phyloP scores from a whole-genome alignment of 1,140 invertebrate species.

The Diorhabda carinulata region DNA sequence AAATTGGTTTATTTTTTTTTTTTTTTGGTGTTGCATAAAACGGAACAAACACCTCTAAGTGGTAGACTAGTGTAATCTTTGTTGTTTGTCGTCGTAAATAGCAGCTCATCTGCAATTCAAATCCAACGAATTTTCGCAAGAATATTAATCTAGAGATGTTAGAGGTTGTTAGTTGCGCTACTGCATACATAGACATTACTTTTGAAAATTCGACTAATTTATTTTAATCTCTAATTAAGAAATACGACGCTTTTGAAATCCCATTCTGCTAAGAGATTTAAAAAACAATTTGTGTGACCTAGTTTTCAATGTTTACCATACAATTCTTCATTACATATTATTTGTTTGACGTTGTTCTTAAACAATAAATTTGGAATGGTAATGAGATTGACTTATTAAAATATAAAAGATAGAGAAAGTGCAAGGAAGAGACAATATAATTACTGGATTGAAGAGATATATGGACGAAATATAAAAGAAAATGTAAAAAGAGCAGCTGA shows the following conservation, averaged over 20 bases:
- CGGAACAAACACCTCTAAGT: not conserved
- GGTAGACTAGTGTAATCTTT: not conserved
- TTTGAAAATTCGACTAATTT: not conserved
- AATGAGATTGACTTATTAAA: no score
- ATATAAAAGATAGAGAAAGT: no score
- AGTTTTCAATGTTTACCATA: no score
- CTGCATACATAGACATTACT: not conserved
- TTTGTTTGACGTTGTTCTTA: no score
- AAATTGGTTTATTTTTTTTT: no score
- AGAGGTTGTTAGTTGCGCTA: not conserved
- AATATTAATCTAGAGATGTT: not conserved
- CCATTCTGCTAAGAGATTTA: not conserved
- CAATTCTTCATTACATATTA: no score
- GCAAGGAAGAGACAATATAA: no score
- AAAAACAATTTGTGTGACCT: not conserved
- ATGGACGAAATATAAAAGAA: no score
- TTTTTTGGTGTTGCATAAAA: not conserved
- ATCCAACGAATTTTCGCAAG: not conserved
- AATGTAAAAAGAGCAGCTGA: no score
- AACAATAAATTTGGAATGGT: no score
- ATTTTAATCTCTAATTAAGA: slow-evolving; percentile 3
- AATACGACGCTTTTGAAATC: not conserved
- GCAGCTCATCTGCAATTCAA: not conserved
- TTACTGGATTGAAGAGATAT: no score
- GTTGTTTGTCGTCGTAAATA: not conserved